Evolutionary conservation across 2,797 vertebrate genomes (phyloP).

Genomic region (Gouania willdenowi): DNA sequence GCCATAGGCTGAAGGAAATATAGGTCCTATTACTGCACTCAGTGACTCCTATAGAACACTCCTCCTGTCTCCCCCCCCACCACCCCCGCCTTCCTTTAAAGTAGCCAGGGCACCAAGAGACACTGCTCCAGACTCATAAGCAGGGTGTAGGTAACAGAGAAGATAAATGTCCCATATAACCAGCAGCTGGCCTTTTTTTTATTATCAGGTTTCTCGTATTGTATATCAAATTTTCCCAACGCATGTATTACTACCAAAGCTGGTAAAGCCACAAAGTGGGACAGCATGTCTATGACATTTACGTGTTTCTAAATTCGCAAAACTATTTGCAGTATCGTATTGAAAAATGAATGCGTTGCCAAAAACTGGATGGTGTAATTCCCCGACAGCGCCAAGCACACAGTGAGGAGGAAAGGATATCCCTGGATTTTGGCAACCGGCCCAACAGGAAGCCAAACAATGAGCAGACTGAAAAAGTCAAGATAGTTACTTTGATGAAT

Average conservation of each 20-base stretch:
- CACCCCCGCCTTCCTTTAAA: conserved; percentile 3
- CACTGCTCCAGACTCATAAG: conserved; percentile 18
- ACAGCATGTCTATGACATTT: too few species aligned
- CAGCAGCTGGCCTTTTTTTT: too few species aligned
- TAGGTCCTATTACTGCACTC: conserved; percentile 35
- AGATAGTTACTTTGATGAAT: neutral
- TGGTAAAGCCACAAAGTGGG: too few species aligned
- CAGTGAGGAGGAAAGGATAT: neutral
- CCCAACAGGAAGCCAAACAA: neutral
- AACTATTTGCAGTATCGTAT: too few species aligned
- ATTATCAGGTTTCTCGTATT: too few species aligned
- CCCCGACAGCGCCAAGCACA: too few species aligned
- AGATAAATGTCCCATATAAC: too few species aligned
- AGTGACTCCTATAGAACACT: conserved; percentile 39
- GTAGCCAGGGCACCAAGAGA: conserved; percentile 24
- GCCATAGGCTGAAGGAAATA: conserved; percentile 44
- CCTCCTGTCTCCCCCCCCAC: neutral
- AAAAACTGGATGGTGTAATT: neutral
- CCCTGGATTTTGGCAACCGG: neutral
- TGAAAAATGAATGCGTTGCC: too few species aligned
- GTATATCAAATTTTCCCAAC: too few species aligned
- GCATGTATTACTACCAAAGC: too few species aligned
- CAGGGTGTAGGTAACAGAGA: conserved; percentile 10
- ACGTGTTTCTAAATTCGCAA: too few species aligned
- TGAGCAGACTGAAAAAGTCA: neutral